Conservation (phyloP, 2,888 invertebrate species). For the Dorcus hopei region DNA sequence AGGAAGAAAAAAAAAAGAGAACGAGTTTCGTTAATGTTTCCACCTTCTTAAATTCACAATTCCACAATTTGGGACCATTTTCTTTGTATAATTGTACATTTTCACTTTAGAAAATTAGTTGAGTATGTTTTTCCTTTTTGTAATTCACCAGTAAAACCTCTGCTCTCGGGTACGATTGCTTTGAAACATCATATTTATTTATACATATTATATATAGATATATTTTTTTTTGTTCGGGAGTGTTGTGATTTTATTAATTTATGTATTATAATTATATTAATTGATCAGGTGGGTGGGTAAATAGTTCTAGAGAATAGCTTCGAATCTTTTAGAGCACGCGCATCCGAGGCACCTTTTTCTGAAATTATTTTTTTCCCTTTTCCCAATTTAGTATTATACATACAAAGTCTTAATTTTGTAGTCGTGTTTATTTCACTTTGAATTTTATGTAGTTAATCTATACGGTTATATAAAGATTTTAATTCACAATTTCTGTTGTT, state of each 20-base stretch:
- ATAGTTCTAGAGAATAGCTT: neutral
- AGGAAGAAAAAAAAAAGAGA: neutral
- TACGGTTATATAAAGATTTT: constrained; percentile 38
- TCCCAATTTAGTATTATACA: neutral
- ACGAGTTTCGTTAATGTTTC: constrained; percentile 8
- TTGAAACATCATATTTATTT: neutral
- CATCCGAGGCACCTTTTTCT: neutral
- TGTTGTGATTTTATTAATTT: constrained; percentile 18
- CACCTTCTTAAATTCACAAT: constrained; percentile 3
- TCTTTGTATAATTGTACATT: constrained; percentile 32
- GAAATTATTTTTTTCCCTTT: neutral
- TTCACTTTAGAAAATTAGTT: constrained; percentile 20
- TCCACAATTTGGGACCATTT: constrained; percentile 9
- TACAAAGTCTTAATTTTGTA: constrained; percentile 1
- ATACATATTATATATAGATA: constrained; percentile 3
- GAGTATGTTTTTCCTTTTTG: constrained; percentile 5
- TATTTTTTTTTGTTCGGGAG: constrained; percentile 7
- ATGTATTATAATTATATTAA: constrained; percentile 9
- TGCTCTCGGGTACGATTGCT: neutral
- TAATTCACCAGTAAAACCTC: neutral
- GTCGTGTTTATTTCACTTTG: constrained; percentile 22
- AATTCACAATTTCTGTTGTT: constrained; percentile 35
- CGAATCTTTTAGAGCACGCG: neutral
- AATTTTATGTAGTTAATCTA: constrained; percentile 47
- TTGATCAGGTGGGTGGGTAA: constrained; percentile 15